Conservation (phyloP, 2,113 vertebrate genomes). For the Numenius arquata region DNA sequence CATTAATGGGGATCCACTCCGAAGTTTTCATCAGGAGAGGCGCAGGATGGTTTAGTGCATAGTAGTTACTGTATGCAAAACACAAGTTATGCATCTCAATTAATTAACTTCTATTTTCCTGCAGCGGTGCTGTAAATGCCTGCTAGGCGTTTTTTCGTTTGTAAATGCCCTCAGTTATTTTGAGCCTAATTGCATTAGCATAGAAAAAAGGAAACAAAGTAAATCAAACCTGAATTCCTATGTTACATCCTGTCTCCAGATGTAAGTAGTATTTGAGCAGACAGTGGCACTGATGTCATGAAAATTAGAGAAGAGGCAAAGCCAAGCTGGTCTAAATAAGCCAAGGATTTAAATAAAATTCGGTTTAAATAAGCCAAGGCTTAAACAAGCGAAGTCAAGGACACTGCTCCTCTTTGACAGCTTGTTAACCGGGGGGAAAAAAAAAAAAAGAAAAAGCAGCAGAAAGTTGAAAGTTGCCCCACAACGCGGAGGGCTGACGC, state of each 20-base stretch:
- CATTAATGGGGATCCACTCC: neutral
- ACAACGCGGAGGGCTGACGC: neutral
- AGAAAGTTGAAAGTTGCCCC: neutral
- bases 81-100: neutral
- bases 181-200: conserved; percentile 14
- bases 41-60: neutral
- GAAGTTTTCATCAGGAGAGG: neutral
- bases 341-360: neutral
- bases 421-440: neutral
- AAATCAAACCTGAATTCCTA: neutral
- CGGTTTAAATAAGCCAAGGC: neutral
- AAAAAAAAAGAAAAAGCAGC: neutral
- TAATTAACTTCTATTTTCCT: conserved; percentile 15
- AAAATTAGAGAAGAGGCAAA: conserved; percentile 5
- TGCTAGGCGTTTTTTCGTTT: conserved; percentile 33
- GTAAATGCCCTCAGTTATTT: conserved; percentile 33
- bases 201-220: conserved; percentile 20
- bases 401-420: neutral
- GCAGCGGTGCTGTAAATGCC: neutral
- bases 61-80: conserved; percentile 12
- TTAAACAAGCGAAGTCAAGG: neutral
- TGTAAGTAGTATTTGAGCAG: neutral
- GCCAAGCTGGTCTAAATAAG: neutral
- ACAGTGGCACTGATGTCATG: neutral
- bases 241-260: neutral